phyloP scores from a whole-genome alignment of 92 coral and sea anemone species.

The Siderastrea radians region DNA sequence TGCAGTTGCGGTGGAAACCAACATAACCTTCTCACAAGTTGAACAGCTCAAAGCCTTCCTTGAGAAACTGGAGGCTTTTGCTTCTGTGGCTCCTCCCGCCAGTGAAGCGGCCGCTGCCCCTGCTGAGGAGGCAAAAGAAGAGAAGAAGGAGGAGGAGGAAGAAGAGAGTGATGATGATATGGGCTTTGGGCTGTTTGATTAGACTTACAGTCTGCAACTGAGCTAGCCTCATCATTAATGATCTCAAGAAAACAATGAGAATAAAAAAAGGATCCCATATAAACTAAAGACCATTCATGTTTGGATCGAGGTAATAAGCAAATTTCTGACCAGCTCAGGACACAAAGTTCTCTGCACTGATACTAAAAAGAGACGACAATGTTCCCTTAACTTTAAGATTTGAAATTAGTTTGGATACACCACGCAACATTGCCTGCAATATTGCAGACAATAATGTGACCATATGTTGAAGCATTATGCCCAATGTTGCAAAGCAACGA shows the following conservation, averaged over 20 bases:
- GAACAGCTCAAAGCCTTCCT: slow-evolving; percentile 92
- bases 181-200: slow-evolving; percentile 99
- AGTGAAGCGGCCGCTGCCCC: slow-evolving; percentile 67
- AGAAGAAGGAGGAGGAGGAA: slow-evolving; percentile 91
- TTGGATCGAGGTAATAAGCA: too few species aligned
- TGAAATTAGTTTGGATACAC: too few species aligned
- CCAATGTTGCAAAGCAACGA: too few species aligned
- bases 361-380: too few species aligned
- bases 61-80: slow-evolving; percentile 94
- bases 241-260: background rate
- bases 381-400: too few species aligned
- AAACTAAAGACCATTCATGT: too few species aligned
- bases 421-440: too few species aligned
- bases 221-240: background rate
- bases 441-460: too few species aligned
- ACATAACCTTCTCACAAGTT: slow-evolving; percentile 96
- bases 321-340: too few species aligned
- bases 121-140: slow-evolving; percentile 73
- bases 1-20: slow-evolving; percentile 95
- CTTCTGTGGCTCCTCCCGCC: slow-evolving; percentile 73
- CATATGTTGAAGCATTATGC: too few species aligned
- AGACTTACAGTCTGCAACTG: background rate
- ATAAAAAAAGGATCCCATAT: background rate
- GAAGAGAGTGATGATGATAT: slow-evolving; percentile 99
- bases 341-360: too few species aligned